These are phyloP conservation scores for Pseudomyrmex sp. DNA, from an alignment of 1,140 invertebrate genomes.

Conservation along the genomic window DNA sequence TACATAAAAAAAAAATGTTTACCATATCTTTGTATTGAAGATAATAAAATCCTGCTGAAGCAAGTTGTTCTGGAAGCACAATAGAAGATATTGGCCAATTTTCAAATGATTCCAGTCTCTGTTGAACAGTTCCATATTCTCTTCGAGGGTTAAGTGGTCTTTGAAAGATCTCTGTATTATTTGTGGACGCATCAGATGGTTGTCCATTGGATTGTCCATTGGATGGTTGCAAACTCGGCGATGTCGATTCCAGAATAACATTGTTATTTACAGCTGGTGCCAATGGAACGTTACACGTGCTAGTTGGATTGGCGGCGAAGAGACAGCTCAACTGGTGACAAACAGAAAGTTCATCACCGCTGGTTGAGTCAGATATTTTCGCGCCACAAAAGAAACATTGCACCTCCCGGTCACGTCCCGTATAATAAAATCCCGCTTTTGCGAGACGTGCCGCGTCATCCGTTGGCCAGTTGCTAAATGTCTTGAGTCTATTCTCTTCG, in stretches of 20 bases:
- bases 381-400: conserved; percentile 91
- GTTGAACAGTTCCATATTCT: conserved; percentile 83
- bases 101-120: conserved; percentile 87
- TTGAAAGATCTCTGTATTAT: background rate
- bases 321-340: conserved; percentile 88
- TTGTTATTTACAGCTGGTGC: conserved; percentile 64
- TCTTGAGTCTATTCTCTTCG: background rate
- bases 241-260: conserved; percentile 28
- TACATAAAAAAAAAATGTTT: conserved; percentile 39
- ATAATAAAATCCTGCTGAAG: conserved; percentile 94
- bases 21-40: conserved; percentile 86
- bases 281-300: conserved; percentile 89
- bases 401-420: conserved; percentile 88
- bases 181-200: background rate
- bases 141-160: conserved; percentile 2
- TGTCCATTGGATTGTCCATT: background rate
- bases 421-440: conserved; percentile 93
- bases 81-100: conserved; percentile 88
- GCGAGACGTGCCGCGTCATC: conserved; percentile 85
- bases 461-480: conserved; percentile 15
- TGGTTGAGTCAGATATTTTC: conserved; percentile 91
- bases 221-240: background rate
- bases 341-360: conserved; percentile 89
- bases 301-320: conserved; percentile 88
- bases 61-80: conserved; percentile 89